A percentile compares a stretch with the other conserved stretches of the same genome.
phyloP scores from a whole-genome alignment of 53 echinoderm and acorn worm genomes.

The Mesocentrotus franciscanus region DNA sequence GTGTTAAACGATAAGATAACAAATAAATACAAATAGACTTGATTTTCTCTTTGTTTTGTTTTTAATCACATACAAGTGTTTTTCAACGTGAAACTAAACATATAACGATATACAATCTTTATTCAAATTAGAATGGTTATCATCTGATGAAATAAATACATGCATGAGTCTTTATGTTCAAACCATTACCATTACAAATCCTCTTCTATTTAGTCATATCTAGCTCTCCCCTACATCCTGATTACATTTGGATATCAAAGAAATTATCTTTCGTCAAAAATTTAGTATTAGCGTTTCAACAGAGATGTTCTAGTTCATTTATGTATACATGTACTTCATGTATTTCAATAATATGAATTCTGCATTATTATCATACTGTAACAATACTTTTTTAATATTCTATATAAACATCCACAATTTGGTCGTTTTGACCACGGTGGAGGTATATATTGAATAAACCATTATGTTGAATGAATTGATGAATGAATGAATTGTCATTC shows the following conservation, averaged over 20 bases:
- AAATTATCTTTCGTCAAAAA: neutral
- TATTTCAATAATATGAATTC: neutral
- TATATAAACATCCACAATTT: neutral
- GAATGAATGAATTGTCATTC: too few relatives aligned
- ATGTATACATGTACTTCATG: neutral
- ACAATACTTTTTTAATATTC: neutral
- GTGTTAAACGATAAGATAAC: too few relatives aligned
- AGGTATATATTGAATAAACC: too few relatives aligned
- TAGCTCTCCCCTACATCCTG: neutral
- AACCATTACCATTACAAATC: neutral
- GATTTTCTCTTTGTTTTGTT: neutral
- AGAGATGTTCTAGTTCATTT: too few relatives aligned
- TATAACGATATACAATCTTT: constrained; percentile 7
- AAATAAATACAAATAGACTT: neutral
- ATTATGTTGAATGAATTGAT: too few relatives aligned
- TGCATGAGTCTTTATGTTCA: too few relatives aligned
- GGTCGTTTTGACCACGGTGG: neutral
- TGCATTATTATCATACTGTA: neutral
- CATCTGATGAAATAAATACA: constrained; percentile 18
- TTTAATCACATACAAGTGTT: constrained; percentile 5
- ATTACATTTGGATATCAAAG: neutral
- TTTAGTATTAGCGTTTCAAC: neutral
- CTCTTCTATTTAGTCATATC: neutral
- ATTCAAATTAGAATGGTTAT: neutral
- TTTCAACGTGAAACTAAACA: constrained; percentile 9